Evolutionary conservation across 1,140 invertebrate species (phyloP).

Genomic region (Whitmania pigra): DNA sequence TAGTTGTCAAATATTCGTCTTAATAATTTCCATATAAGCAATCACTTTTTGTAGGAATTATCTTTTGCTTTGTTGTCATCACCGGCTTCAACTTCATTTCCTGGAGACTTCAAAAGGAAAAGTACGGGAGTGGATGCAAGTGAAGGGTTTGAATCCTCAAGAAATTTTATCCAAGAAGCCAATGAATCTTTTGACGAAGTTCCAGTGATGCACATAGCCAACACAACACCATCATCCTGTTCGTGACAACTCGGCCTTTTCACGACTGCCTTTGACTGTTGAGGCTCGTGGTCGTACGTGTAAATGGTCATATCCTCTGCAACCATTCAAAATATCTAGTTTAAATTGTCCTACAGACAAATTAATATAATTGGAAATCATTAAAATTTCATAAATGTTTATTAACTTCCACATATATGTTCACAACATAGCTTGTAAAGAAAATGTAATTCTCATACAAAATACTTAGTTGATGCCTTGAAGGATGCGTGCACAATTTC

Average conservation of each 20-base stretch:
- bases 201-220: conserved; percentile 65
- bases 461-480: too few species aligned
- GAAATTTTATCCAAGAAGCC: conserved; percentile 74
- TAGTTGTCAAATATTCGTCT: too few species aligned
- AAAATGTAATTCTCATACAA: too few species aligned
- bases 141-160: conserved; percentile 64
- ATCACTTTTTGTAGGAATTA: too few species aligned
- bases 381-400: too few species aligned
- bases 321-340: neutral
- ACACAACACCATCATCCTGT: conserved; percentile 79
- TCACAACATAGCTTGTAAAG: too few species aligned
- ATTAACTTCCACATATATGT: too few species aligned
- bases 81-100: conserved; percentile 30
- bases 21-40: too few species aligned
- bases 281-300: conserved; percentile 21
- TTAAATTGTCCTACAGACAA: too few species aligned
- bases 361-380: too few species aligned
- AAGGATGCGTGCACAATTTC: too few species aligned
- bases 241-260: conserved; percentile 62
- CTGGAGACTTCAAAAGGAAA: conserved; percentile 53
- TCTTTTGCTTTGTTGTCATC: too few species aligned
- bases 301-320: neutral
- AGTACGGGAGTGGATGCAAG: conserved; percentile 65
- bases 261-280: conserved; percentile 28
- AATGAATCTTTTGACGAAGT: conserved; percentile 70